Percentiles rank a stretch among this genome's conserved stretches.
Evolutionary conservation across 2,888 invertebrate species (phyloP).

Genomic region (Gibbula magus): DNA sequence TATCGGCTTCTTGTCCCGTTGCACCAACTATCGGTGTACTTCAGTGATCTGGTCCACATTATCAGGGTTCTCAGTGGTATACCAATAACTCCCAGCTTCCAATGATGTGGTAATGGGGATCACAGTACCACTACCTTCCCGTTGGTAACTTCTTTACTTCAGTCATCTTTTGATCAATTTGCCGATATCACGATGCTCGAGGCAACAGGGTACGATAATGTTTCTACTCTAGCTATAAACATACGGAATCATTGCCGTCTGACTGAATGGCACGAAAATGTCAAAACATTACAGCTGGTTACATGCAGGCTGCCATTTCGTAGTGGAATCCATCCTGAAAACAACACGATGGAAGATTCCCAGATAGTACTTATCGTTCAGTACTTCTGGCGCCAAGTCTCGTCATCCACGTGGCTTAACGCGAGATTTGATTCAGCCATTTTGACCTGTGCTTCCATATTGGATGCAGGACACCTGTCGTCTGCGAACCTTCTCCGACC

Average conservation of each 20-base stretch:
- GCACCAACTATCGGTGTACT: too few relatives aligned
- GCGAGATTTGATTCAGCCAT: not conserved
- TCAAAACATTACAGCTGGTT: conserved; percentile 1
- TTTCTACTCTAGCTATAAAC: not conserved
- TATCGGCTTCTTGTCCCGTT: too few relatives aligned
- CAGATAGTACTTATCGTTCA: not conserved
- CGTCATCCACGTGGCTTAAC: not conserved
- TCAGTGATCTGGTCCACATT: too few relatives aligned
- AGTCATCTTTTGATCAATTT: not conserved
- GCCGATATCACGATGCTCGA: not conserved
- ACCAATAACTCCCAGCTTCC: too few relatives aligned
- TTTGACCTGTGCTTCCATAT: not conserved
- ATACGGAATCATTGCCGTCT: not conserved
- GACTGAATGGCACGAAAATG: not conserved
- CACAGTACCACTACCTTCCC: too few relatives aligned
- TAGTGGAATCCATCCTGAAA: not conserved
- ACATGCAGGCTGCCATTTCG: not conserved
- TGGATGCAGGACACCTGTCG: not conserved
- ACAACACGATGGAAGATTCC: not conserved
- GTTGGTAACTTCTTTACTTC: not conserved
- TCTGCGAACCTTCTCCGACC: not conserved
- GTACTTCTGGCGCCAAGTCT: not conserved
- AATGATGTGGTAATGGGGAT: too few relatives aligned
- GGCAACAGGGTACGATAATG: not conserved
- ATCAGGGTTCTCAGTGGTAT: too few relatives aligned